These are phyloP conservation scores for Amphipyra tragopoginis DNA, from an alignment of 2,888 invertebrate species.

Conservation along the genomic window DNA sequence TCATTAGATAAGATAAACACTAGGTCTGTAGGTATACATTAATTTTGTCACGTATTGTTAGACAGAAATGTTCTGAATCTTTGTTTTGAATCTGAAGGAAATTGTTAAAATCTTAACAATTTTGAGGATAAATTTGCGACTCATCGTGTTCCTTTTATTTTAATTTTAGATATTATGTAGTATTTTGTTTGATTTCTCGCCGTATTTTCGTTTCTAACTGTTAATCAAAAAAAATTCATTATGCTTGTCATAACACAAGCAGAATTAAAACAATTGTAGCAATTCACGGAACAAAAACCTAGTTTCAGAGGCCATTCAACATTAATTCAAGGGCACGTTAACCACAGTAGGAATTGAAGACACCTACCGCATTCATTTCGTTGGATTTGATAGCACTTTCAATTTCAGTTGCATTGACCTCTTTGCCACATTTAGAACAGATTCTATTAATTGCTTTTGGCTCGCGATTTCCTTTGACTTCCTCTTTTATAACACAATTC, in stretches of 20 bases:
- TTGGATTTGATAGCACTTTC: neutral
- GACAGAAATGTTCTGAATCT: neutral
- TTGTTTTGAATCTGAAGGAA: neutral
- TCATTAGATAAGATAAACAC: slow-evolving; percentile 25
- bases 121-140: no score
- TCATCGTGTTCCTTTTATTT: no score
- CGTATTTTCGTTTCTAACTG: no score
- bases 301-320: slow-evolving; percentile 12
- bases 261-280: neutral
- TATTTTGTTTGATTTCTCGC: no score
- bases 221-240: no score
- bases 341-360: slow-evolving; percentile 1
- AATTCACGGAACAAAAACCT: slow-evolving; percentile 2
- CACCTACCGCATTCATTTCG: slow-evolving; percentile 22
- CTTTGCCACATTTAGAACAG: slow-evolving; percentile 8
- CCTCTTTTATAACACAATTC: neutral
- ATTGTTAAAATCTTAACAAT: no score
- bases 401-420: slow-evolving; percentile 15
- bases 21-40: slow-evolving; percentile 4
- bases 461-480: neutral
- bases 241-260: neutral
- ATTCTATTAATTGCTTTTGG: slow-evolving; percentile 7
- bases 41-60: slow-evolving; percentile 9
- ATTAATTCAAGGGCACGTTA: slow-evolving; percentile 9
- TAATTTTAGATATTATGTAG: neutral